Evolutionary conservation across 2,797 vertebrate species (phyloP).

Genomic region (Halcyon chelicuti): DNA sequence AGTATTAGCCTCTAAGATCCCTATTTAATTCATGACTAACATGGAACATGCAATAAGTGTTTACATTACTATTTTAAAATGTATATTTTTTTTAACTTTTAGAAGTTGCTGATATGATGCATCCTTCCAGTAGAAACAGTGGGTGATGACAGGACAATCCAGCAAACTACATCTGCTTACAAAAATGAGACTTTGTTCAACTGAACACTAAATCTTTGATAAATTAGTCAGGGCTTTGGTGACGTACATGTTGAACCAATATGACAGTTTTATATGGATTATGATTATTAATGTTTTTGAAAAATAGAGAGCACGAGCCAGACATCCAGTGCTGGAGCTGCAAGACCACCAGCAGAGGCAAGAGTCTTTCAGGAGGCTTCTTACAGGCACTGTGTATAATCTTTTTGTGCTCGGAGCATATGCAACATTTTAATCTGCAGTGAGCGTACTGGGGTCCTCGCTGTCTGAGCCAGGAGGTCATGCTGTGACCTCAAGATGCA

Average conservation of each 20-base stretch:
- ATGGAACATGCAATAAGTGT: not conserved
- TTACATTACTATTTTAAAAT: slow-evolving; percentile 51
- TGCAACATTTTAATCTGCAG: slow-evolving; percentile 70
- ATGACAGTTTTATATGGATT: slow-evolving; percentile 82
- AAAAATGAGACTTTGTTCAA: slow-evolving; percentile 62
- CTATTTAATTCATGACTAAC: not conserved
- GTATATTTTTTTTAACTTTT: not conserved
- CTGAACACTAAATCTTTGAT: slow-evolving; percentile 76
- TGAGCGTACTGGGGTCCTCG: not conserved
- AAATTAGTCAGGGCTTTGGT: slow-evolving; percentile 76
- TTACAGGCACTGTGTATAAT: slow-evolving; percentile 58
- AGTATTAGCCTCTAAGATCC: not conserved
- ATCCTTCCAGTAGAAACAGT: slow-evolving; percentile 44
- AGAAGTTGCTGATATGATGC: slow-evolving; percentile 53
- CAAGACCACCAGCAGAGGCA: slow-evolving; percentile 78
- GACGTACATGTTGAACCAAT: slow-evolving; percentile 79
- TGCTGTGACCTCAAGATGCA: not conserved
- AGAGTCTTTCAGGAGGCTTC: slow-evolving; percentile 41
- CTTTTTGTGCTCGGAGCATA: slow-evolving; percentile 55
- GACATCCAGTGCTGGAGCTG: slow-evolving; percentile 58
- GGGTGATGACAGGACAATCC: slow-evolving; percentile 60
- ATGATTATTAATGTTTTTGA: slow-evolving; percentile 78
- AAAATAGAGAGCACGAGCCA: slow-evolving; percentile 70
- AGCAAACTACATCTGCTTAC: slow-evolving; percentile 51
- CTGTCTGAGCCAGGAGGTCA: slow-evolving; percentile 55